These are phyloP conservation scores for Penaeus monodon DNA, from an alignment of 2,888 invertebrate species.

Conservation along the genomic window DNA sequence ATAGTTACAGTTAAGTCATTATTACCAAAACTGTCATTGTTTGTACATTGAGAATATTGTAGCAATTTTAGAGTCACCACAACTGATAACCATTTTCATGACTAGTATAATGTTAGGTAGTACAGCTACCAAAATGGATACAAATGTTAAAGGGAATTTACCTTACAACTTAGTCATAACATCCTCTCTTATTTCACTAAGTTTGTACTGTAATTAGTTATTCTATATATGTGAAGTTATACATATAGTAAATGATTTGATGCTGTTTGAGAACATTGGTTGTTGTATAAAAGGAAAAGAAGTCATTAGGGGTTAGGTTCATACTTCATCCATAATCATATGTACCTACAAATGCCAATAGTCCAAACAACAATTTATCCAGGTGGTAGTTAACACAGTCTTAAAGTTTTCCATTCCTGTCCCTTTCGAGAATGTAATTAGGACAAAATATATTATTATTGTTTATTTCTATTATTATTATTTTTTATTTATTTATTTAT, in stretches of 20 bases:
- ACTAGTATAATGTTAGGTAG: slow-evolving; percentile 19
- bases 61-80: slow-evolving; percentile 36
- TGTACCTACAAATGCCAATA: slow-evolving; percentile 24
- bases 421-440: slow-evolving; percentile 1
- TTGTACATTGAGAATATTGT: slow-evolving; percentile 45
- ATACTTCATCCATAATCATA: slow-evolving; percentile 7
- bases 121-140: slow-evolving; percentile 11
- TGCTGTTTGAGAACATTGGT: slow-evolving; percentile 18
- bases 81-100: slow-evolving; percentile 42
- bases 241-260: slow-evolving; percentile 18
- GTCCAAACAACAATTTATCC: slow-evolving; percentile 25
- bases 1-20: slow-evolving; percentile 41
- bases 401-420: not conserved
- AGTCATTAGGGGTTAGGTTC: slow-evolving; percentile 28
- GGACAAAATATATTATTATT: not conserved
- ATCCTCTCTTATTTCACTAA: slow-evolving; percentile 6
- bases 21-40: slow-evolving; percentile 51
- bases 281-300: slow-evolving; percentile 10
- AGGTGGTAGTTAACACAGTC: slow-evolving; percentile 5
- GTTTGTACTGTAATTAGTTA: slow-evolving; percentile 14
- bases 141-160: slow-evolving; percentile 25
- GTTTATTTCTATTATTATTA: no score
- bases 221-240: slow-evolving; percentile 24
- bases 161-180: slow-evolving; percentile 19
- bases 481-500: no score